Conservation (phyloP, 1,140 invertebrate genomes). For the Aethina tumida region DNA sequence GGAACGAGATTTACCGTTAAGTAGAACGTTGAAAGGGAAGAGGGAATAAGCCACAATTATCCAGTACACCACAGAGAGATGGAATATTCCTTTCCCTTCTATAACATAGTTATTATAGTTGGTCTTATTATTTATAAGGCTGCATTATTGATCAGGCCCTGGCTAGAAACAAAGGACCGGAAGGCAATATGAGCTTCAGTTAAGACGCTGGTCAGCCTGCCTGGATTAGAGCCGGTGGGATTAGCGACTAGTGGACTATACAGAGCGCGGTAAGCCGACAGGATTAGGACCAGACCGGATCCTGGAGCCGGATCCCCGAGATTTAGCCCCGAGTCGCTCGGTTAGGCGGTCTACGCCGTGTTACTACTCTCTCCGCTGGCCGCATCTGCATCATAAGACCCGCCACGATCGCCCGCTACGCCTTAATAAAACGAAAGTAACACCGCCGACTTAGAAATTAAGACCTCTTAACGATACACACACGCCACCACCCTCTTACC, state of each 20-base stretch:
- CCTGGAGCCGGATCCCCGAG: conserved; percentile 30
- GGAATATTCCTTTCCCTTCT: too few relatives aligned
- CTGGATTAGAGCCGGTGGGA: conserved; percentile 36
- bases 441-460: conserved; percentile 28
- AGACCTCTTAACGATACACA: conserved; percentile 9
- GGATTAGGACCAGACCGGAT: conserved; percentile 34
- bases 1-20: too few relatives aligned
- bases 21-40: too few relatives aligned
- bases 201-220: conserved; percentile 37
- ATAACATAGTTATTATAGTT: conserved; percentile 30
- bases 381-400: conserved; percentile 34
- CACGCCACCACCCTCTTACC: too few relatives aligned
- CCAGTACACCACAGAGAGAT: too few relatives aligned
- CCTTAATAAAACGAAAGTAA: conserved; percentile 35
- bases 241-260: conserved; percentile 38
- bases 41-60: too few relatives aligned
- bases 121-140: conserved; percentile 37
- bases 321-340: conserved; percentile 29
- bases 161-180: conserved; percentile 33
- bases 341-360: conserved; percentile 5
- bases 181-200: conserved; percentile 36
- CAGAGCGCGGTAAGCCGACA: conserved; percentile 34
- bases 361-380: conserved; percentile 11
- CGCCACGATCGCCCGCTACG: conserved; percentile 15
- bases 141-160: conserved; percentile 37